These are phyloP conservation scores for Nezara viridula DNA, from an alignment of 2,888 invertebrate genomes.

Conservation along the genomic window DNA sequence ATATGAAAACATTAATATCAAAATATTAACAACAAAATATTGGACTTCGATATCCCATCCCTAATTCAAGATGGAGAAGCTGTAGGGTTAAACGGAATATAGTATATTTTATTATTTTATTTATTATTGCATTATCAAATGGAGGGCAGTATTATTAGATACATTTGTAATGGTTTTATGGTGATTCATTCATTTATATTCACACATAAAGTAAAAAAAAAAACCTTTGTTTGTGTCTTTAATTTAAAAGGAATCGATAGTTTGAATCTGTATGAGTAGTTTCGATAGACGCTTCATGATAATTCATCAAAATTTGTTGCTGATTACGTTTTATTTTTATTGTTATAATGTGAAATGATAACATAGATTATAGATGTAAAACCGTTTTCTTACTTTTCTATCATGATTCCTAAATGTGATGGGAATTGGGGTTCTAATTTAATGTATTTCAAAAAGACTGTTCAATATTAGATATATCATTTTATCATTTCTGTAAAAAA, in stretches of 20 bases:
- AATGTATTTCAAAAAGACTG: conserved; percentile 41
- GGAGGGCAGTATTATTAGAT: too few relatives aligned
- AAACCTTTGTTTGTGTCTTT: not conserved
- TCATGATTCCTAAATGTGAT: not conserved
- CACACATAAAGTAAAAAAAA: not conserved
- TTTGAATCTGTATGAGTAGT: conserved; percentile 15
- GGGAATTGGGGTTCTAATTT: conserved; percentile 27
- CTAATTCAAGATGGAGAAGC: too few relatives aligned
- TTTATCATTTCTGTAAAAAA: conserved; percentile 38
- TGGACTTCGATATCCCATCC: too few relatives aligned
- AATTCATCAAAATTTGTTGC: not conserved
- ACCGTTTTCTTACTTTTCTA: conserved; percentile 33
- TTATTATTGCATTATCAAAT: too few relatives aligned
- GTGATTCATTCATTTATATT: not conserved
- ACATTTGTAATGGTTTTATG: conserved; percentile 33
- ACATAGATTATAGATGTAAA: conserved; percentile 25
- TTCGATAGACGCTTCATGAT: not conserved
- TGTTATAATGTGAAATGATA: conserved; percentile 47
- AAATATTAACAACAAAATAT: too few relatives aligned
- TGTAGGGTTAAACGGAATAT: too few relatives aligned
- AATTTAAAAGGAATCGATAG: not conserved
- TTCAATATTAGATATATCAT: conserved; percentile 32
- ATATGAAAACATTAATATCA: too few relatives aligned
- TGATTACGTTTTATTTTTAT: conserved; percentile 20
- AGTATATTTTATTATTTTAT: too few relatives aligned